Evolutionary conservation across 2,888 invertebrate species (phyloP).

Genomic region (Pterostichus madidus): DNA sequence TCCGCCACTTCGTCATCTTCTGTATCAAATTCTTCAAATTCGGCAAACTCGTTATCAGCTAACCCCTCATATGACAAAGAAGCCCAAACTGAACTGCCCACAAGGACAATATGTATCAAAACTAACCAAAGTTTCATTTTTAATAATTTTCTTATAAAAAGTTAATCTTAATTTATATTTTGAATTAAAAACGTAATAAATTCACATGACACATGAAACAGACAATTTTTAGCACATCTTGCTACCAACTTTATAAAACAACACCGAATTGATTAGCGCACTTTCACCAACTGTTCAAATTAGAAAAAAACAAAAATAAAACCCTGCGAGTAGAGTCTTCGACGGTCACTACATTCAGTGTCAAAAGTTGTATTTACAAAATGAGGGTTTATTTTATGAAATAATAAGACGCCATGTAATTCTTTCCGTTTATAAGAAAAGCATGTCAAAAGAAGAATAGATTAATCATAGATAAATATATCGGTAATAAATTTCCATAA

Average conservation of each 20-base stretch:
- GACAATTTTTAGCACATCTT: conserved; percentile 45
- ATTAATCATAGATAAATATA: no score
- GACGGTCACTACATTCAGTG: no score
- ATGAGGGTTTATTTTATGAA: no score
- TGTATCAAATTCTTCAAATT: conserved; percentile 93
- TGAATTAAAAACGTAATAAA: conserved; percentile 33
- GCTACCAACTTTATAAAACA: conserved; percentile 31
- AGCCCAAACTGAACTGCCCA: conserved; percentile 76
- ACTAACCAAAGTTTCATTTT: conserved; percentile 77
- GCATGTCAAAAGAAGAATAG: no score
- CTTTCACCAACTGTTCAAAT: background rate
- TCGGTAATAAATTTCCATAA: no score
- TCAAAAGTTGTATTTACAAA: no score
- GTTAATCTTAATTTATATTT: conserved; percentile 40
- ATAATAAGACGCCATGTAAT: no score
- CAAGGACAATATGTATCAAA: conserved; percentile 75
- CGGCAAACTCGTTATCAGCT: conserved; percentile 96
- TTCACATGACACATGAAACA: conserved; percentile 55
- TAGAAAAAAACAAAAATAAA: background rate
- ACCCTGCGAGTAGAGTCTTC: conserved; percentile 21
- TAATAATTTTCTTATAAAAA: conserved; percentile 33
- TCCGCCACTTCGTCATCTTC: conserved; percentile 75
- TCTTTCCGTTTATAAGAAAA: no score
- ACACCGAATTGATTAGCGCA: background rate
- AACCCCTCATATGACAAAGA: conserved; percentile 76